A percentile compares a stretch with the other conserved stretches of the same genome.
phyloP scores from a whole-genome alignment of 2,888 invertebrate species.

The Kuschelorhynchus macadamiae region DNA sequence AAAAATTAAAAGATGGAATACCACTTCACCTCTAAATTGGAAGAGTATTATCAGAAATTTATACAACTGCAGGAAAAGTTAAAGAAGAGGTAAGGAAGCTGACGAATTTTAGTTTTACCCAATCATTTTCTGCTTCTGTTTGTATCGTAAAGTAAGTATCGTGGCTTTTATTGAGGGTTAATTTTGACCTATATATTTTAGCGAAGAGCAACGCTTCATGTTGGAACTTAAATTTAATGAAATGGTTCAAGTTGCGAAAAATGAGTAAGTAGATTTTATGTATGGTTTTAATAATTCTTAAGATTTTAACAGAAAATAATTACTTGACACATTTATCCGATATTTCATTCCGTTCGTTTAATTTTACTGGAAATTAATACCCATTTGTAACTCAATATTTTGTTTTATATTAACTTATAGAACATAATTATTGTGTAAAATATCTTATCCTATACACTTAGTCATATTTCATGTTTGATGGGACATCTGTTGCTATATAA shows the following conservation, averaged over 20 bases:
- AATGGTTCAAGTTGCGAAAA: slow-evolving; percentile 69
- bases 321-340: too few relatives aligned
- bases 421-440: too few relatives aligned
- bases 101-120: slow-evolving; percentile 32
- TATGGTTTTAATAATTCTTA: not conserved
- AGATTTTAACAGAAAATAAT: not conserved
- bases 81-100: slow-evolving; percentile 63
- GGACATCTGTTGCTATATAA: too few relatives aligned
- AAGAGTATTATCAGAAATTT: slow-evolving; percentile 66
- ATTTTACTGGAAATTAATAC: too few relatives aligned
- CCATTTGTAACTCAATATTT: too few relatives aligned
- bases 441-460: too few relatives aligned
- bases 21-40: slow-evolving; percentile 57
- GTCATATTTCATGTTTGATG: too few relatives aligned
- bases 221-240: slow-evolving; percentile 72
- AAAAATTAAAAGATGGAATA: slow-evolving; percentile 49
- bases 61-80: slow-evolving; percentile 67
- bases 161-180: not conserved
- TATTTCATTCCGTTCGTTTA: too few relatives aligned
- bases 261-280: slow-evolving; percentile 68
- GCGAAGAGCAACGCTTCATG: slow-evolving; percentile 72
- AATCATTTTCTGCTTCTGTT: too few relatives aligned
- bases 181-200: slow-evolving; percentile 58
- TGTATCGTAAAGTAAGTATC: slow-evolving; percentile 55
- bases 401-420: too few relatives aligned